These are phyloP conservation scores for Cavia porcellus DNA, from an alignment of 2,113 vertebrate species.

Conservation along the genomic window DNA sequence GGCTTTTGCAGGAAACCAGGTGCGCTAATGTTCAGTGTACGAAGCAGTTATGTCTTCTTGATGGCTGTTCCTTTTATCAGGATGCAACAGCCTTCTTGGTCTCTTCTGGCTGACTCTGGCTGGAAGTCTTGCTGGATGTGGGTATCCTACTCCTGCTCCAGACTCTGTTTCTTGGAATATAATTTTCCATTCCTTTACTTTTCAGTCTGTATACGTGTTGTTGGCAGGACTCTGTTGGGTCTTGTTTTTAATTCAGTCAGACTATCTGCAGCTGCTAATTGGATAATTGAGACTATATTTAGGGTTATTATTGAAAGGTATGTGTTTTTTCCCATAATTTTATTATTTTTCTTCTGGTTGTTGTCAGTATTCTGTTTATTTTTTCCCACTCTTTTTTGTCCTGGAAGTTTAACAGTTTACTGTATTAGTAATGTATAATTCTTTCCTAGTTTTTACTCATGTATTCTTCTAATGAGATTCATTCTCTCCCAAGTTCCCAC, in stretches of 20 bases:
- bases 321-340: background rate
- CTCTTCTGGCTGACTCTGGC: background rate
- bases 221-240: background rate
- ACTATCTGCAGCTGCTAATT: background rate
- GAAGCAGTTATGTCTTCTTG: background rate
- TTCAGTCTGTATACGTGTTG: background rate
- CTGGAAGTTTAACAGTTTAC: background rate
- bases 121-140: background rate
- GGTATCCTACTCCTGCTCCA: too few relatives aligned
- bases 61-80: background rate
- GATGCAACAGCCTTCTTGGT: background rate
- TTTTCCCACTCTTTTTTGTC: background rate
- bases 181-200: background rate
- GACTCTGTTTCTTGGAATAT: background rate
- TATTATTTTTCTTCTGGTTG: background rate
- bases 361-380: background rate
- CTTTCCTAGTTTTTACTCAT: background rate
- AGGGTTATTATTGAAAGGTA: background rate
- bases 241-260: background rate
- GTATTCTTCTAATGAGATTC: background rate
- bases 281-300: background rate
- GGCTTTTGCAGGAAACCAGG: background rate
- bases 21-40: background rate
- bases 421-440: background rate
- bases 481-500: background rate